Conservation (phyloP, 2,797 vertebrate species). For the Nyctalus aviator region DNA sequence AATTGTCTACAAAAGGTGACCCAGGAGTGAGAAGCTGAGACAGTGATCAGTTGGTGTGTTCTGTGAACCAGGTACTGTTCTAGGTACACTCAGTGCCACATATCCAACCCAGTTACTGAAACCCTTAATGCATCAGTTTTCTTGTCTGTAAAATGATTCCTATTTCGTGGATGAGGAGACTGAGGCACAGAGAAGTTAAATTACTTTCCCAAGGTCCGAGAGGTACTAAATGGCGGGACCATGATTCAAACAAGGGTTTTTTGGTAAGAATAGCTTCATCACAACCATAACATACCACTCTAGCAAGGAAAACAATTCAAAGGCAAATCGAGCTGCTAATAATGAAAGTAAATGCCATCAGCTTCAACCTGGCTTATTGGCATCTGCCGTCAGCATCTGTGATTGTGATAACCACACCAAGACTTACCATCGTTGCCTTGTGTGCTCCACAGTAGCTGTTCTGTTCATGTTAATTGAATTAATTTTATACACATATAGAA, state of each 20-base stretch:
- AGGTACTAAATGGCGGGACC: neutral
- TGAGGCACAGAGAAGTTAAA: neutral
- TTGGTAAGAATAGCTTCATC: neutral
- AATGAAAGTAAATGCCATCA: neutral
- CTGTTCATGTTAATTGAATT: neutral
- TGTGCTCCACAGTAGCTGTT: neutral
- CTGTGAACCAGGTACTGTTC: neutral
- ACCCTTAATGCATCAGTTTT: slow-evolving; percentile 4
- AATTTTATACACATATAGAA: neutral
- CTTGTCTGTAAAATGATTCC: neutral
- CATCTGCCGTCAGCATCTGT: neutral
- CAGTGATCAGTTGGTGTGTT: neutral
- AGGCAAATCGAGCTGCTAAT: neutral
- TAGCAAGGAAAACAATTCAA: neutral
- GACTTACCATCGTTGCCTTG: neutral
- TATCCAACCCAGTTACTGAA: neutral
- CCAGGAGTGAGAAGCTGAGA: neutral
- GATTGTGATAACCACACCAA: neutral
- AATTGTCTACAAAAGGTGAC: neutral
- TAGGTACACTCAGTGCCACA: neutral
- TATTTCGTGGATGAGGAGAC: neutral
- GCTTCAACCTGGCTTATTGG: neutral
- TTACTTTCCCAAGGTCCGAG: neutral
- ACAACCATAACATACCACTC: too few species aligned
- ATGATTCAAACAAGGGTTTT: neutral